Base-by-base conservation (phyloP, 2,888 invertebrate species). In the Bruchidius siliquastri region DNA sequence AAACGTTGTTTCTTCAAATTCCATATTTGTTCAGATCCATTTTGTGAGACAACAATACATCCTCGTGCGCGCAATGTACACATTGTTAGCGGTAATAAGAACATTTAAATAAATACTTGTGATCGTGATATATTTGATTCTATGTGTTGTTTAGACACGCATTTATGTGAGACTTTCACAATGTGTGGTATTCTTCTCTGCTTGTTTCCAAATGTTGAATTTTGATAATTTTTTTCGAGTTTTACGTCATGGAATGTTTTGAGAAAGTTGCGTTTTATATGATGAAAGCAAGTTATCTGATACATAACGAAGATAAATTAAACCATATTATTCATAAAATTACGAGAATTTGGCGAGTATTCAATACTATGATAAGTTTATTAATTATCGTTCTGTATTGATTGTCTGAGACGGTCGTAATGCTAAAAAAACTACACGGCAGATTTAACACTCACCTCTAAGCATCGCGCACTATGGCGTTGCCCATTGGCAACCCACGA, bases 11-110 rank as follows among this genome's bases (percentile, higher is more conserved):
- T 79, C 80, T 79, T 77, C 77, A 78, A 80, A 80, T 76, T 77
- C 74, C 70, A 70, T 81, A 76, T 81, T 80, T 79, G 76, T 78
- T 76, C 76, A 78, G 76, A 75, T 76, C 77, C 77, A 75, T 76
- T 74, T 79, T 78, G 74, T 78, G 79, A 76, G 74, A 77, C 77
- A 79, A 80, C 79, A 75, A 80, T 73, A 78, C 77, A 74, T 76
- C 77, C 80, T 80, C 81, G 81, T 81, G 80, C 80, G 75, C 76
- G 71, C 32, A 76, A 74, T 76, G 79, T 80, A 80, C 79, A 80
- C 78, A 80, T 73, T 75, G 72, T 78, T 76, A 77, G 77, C 72
- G 76, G 77, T 72, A 68, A 72, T 75, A 76, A 75, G 75, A 79
- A 76, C 78, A 79, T 78, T 76, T 74, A 73, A 78, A 79, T 77